Conservation (phyloP, 1,140 invertebrate genomes). For the Trachymyrmex cornetzi region DNA sequence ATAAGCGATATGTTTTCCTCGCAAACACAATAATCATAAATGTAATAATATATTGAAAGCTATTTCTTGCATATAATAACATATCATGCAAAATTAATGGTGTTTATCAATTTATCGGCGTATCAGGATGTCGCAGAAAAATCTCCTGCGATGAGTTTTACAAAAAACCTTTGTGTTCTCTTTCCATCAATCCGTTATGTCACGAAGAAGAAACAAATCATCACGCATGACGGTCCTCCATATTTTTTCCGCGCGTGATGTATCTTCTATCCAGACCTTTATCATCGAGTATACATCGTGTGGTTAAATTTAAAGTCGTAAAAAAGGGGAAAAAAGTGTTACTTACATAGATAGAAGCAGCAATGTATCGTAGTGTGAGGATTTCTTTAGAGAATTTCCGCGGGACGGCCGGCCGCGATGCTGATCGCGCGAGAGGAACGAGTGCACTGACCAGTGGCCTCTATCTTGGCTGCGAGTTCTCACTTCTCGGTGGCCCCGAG, state of each 20-base stretch:
- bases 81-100: neutral
- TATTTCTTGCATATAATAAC: neutral
- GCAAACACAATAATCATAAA: neutral
- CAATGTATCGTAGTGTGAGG: neutral
- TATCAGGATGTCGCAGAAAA: neutral
- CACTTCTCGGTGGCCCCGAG: slow-evolving; percentile 21
- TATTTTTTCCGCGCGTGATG: neutral
- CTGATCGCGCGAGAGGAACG: slow-evolving; percentile 24
- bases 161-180: neutral
- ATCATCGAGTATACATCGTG: too few species aligned
- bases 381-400: neutral
- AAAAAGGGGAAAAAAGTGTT: neutral
- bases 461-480: slow-evolving; percentile 13
- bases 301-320: neutral
- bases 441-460: slow-evolving; percentile 51
- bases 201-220: neutral
- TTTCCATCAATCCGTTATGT: neutral
- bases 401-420: neutral
- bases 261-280: too few species aligned
- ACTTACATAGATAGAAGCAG: slow-evolving; percentile 8
- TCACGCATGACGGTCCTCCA: neutral
- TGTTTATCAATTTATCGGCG: neutral
- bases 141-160: neutral
- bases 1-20: neutral
- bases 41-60: neutral